Evolutionary conservation across 2,888 invertebrate genomes (phyloP).

Genomic region (Dryobota labecula): DNA sequence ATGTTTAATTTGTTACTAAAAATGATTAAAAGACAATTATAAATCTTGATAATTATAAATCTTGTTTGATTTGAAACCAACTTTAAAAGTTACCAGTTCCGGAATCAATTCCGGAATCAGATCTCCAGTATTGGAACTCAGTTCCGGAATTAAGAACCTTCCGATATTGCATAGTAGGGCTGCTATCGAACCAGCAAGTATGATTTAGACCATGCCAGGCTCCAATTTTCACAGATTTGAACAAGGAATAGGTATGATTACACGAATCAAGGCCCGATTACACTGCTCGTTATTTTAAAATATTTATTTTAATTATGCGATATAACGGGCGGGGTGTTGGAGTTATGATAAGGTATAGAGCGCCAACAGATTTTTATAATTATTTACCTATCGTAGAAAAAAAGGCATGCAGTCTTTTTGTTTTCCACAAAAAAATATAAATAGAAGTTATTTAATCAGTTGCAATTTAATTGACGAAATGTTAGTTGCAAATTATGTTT

Average conservation of each 20-base stretch:
- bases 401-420: background rate
- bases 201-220: background rate
- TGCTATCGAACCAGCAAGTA: background rate
- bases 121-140: no score
- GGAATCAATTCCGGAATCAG: no score
- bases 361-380: background rate
- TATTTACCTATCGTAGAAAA: background rate
- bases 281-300: conserved; percentile 75
- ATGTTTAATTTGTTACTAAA: no score
- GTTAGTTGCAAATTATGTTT: background rate
- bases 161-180: no score
- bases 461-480: background rate
- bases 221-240: background rate
- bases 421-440: background rate
- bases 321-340: conserved; percentile 55
- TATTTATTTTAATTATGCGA: conserved; percentile 76
- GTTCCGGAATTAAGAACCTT: no score
- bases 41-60: no score
- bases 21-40: no score
- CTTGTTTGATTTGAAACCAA: no score
- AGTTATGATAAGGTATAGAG: conserved; percentile 8
- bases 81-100: no score
- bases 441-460: background rate
- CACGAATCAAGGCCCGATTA: conserved; percentile 73
- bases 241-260: no score